phyloP scores from a whole-genome alignment of 2,113 vertebrate species.

The Rhinolophus sinicus region DNA sequence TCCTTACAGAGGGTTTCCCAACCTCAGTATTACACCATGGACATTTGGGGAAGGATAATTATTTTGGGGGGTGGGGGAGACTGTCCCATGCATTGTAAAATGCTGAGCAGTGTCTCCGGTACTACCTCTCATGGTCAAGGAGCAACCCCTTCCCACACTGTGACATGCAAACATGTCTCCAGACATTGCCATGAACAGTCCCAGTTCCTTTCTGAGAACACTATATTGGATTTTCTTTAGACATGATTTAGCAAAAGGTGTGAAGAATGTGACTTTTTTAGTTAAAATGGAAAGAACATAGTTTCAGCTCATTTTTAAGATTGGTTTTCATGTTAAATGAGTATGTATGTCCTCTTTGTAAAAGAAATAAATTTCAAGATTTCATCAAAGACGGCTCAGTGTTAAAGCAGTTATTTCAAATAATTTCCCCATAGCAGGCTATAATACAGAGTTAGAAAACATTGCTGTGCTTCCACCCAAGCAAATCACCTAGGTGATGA shows the following conservation, averaged over 20 bases:
- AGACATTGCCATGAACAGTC: neutral
- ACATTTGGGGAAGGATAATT: neutral
- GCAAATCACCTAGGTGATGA: neutral
- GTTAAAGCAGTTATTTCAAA: conserved; percentile 13
- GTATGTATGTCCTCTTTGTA: neutral
- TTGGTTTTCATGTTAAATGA: conserved; percentile 25
- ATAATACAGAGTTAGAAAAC: neutral
- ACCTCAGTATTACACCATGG: neutral
- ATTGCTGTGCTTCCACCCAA: neutral
- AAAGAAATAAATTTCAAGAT: conserved; percentile 37
- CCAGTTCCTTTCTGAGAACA: neutral
- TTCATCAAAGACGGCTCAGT: neutral
- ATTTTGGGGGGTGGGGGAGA: rapidly evolving
- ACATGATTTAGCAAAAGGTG: neutral
- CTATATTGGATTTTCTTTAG: neutral
- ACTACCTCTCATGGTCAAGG: neutral
- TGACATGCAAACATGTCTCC: neutral
- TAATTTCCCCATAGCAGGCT: neutral
- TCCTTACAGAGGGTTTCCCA: neutral
- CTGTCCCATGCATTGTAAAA: neutral
- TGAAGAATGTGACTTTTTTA: neutral
- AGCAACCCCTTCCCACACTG: neutral
- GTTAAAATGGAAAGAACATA: neutral
- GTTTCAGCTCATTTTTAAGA: neutral
- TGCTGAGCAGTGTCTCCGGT: neutral